Percentiles rank a stretch among this genome's conserved stretches.
These are phyloP conservation scores for Aphelenchoides bicaudatus DNA, from an alignment of 2,888 invertebrate genomes.

Conservation along the genomic window DNA sequence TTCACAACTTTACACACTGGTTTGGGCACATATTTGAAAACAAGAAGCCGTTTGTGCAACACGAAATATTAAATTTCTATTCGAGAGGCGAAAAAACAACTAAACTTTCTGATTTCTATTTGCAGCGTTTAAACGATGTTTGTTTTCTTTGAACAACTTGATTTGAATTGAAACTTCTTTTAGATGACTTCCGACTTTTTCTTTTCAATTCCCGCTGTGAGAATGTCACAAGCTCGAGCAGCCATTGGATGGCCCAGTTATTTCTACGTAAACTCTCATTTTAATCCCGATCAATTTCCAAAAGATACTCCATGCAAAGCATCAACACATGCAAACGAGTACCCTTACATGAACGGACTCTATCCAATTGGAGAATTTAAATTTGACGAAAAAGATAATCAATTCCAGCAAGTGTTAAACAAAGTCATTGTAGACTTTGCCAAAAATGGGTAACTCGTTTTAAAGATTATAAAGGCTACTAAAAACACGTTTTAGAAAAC, in stretches of 20 bases:
- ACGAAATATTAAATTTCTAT: constrained; percentile 6
- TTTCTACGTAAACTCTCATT: constrained; percentile 31
- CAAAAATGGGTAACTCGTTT: constrained; percentile 15
- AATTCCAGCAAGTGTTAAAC: constrained; percentile 15
- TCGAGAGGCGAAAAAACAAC: not conserved
- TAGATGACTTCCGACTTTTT: constrained; percentile 32
- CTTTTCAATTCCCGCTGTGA: constrained; percentile 31
- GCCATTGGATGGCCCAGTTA: constrained; percentile 21
- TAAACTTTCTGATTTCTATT: constrained; percentile 3
- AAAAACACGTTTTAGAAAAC: not conserved
- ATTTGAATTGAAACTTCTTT: not conserved
- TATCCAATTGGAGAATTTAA: constrained; percentile 33
- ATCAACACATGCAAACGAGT: constrained; percentile 27
- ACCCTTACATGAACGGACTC: constrained; percentile 31
- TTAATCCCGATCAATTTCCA: constrained; percentile 30
- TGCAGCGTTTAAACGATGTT: not conserved
- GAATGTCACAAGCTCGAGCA: constrained; percentile 22
- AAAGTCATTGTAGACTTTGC: constrained; percentile 15
- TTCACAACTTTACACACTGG: not conserved
- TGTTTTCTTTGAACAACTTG: not conserved
- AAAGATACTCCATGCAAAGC: constrained; percentile 24
- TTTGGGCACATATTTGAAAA: not conserved
- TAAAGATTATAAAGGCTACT: not conserved
- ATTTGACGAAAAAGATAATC: constrained; percentile 24
- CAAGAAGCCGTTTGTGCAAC: not conserved